Conservation (phyloP, 2,113 vertebrate genomes). For the Hyperoodon ampullatus region DNA sequence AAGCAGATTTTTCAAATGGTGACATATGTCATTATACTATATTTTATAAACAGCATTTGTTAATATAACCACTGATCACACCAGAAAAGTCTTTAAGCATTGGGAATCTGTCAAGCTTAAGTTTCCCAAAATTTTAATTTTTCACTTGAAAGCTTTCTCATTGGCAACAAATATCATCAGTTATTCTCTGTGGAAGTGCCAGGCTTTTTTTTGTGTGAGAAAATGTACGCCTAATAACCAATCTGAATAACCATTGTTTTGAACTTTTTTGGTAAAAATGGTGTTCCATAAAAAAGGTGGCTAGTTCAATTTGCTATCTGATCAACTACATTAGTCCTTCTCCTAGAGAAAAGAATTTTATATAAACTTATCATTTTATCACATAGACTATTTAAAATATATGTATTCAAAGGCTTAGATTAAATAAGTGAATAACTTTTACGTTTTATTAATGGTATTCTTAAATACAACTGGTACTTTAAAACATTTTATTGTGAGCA, state of each 20-base stretch:
- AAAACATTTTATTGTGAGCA: neutral
- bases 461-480: neutral
- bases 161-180: neutral
- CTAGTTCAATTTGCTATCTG: neutral
- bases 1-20: slow-evolving; percentile 17
- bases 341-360: neutral
- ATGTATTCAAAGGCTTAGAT: neutral
- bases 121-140: slow-evolving; percentile 39
- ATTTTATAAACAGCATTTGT: neutral
- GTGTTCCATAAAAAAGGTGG: neutral
- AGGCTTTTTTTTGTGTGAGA: neutral
- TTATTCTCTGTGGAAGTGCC: slow-evolving; percentile 21
- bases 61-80: neutral
- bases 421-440: neutral
- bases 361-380: neutral
- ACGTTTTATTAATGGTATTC: neutral
- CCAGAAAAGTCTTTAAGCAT: neutral
- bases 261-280: slow-evolving; percentile 27
- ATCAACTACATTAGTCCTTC: neutral
- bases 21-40: neutral
- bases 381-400: neutral
- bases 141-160: slow-evolving; percentile 7
- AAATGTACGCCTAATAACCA: neutral
- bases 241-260: neutral
- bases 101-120: neutral